Conservation (phyloP, 2,113 vertebrate genomes). For the Sialia sialis region DNA sequence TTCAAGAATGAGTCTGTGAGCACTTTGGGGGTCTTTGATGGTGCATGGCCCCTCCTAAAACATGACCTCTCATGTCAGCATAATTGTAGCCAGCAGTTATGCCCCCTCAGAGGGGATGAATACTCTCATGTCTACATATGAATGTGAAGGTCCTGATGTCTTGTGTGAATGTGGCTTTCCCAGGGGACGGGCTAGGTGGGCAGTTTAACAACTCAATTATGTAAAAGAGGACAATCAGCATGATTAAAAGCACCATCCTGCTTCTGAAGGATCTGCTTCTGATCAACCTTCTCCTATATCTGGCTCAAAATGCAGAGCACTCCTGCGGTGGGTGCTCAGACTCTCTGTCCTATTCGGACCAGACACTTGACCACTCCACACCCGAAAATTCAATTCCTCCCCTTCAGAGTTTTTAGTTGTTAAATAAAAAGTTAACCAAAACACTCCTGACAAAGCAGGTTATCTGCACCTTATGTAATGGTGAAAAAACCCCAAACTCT, state of each 20-base stretch:
- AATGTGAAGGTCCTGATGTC: too few relatives aligned
- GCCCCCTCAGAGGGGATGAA: neutral
- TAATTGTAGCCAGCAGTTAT: too few relatives aligned
- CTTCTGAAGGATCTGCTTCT: neutral
- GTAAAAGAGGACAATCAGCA: neutral
- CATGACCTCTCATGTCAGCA: neutral
- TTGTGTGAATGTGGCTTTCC: neutral
- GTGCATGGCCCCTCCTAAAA: neutral
- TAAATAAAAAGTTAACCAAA: neutral
- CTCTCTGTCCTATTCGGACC: accelerated
- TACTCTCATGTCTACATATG: accelerated
- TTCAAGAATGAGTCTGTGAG: neutral
- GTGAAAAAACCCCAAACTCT: neutral
- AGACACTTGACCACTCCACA: accelerated
- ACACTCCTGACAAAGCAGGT: neutral
- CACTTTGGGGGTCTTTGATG: too few relatives aligned
- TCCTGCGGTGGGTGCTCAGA: neutral
- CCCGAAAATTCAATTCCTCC: neutral
- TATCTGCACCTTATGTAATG: neutral
- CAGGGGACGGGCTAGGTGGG: too few relatives aligned
- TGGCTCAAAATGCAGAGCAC: neutral
- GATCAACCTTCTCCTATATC: neutral
- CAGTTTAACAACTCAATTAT: neutral
- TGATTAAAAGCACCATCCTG: neutral
- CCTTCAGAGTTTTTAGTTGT: accelerated